Conservation (phyloP, 2,888 invertebrate species). For the Chirona hameri region DNA sequence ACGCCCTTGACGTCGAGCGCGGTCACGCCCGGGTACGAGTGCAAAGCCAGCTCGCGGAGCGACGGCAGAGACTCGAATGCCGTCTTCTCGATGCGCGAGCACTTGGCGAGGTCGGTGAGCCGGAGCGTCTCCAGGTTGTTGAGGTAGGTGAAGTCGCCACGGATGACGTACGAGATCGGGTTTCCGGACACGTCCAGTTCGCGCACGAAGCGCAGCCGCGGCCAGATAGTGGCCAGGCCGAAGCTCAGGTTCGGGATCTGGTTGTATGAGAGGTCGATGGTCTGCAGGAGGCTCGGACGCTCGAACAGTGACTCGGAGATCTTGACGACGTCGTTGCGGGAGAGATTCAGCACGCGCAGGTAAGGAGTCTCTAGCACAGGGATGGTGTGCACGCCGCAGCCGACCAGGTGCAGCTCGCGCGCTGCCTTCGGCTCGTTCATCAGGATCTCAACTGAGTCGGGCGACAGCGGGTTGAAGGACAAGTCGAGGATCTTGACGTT, state of each 20-base stretch:
- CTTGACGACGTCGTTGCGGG: slow-evolving; percentile 65
- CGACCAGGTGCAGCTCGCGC: slow-evolving; percentile 69
- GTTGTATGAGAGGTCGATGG: slow-evolving; percentile 72
- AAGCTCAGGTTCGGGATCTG: slow-evolving; percentile 46
- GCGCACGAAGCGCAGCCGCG: slow-evolving; percentile 66
- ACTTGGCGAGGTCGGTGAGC: slow-evolving; percentile 63
- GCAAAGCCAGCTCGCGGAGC: slow-evolving; percentile 65
- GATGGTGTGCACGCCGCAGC: slow-evolving; percentile 62
- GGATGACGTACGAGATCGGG: slow-evolving; percentile 70
- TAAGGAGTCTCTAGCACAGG: slow-evolving; percentile 70
- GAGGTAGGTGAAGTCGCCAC: slow-evolving; percentile 70
- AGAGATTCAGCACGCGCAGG: slow-evolving; percentile 70
- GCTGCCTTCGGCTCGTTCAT: slow-evolving; percentile 85
- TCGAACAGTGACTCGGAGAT: slow-evolving; percentile 67
- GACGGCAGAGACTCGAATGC: slow-evolving; percentile 70
- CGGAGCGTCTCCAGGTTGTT: slow-evolving; percentile 59
- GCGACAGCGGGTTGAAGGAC: slow-evolving; percentile 75
- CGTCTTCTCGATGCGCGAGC: slow-evolving; percentile 74
- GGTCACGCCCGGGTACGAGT: slow-evolving; percentile 72
- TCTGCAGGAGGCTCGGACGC: slow-evolving; percentile 72
- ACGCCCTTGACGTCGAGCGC: slow-evolving; percentile 72
- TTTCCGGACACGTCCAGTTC: slow-evolving; percentile 76
- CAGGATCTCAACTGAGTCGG: slow-evolving; percentile 68
- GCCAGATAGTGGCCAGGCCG: slow-evolving; percentile 63
- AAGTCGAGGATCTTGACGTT: slow-evolving; percentile 82